Base-by-base conservation (phyloP, 1,140 invertebrate genomes). In the Drosophila biarmipes region DNA sequence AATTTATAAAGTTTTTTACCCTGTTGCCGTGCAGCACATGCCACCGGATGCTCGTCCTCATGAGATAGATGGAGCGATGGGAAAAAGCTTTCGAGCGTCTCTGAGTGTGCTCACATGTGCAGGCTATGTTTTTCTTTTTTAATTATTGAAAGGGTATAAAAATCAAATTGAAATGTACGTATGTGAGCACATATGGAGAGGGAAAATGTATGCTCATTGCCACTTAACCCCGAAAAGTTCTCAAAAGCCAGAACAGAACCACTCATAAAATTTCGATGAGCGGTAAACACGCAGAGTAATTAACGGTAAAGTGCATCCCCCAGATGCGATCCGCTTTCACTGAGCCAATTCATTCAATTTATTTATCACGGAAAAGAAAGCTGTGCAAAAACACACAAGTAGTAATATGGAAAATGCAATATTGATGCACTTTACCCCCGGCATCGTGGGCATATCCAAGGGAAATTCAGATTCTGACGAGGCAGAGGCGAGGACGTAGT, bases 261-360 rank as follows among this genome's bases (percentile, higher is more conserved):
- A 76, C 78, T 89, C 85, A 90, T 89, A 74, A 84, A 89, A 90
- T 84, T 90, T 84, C 84, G 84, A 89, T 90, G 84, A 84, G 84
- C 84, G 84, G 79, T 89, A 89, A 89, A 82, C 84, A 89, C 84
- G 84, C 79, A 73, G 79, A 89, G 84, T 89, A 89, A 89, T 89
- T 89, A 89, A 90, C 76, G 79, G 53, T 66, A 84, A 89, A 89
- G 85, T 84, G 80, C 84, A 73, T 61, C 24, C 43, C 53, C 54
- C 49, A 42, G 17, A 12, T 37, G 14, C 64, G 66, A 55, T 49
- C 56, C 43, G 69, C 63, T 87, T 72, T 71, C 63, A 74, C 48
- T 66, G 48, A 58, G 75, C 84, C 84, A 89, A 82, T 87, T 89
- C 80, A 82, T 79, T 80, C 84, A 82, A 89, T 89, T 89, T 89